These are phyloP conservation scores for cat (Felis catus) DNA, from an alignment of 2,113 vertebrate genomes.

Conservation along the genomic window F.catus_Fca126_mat1.0 CM031421.1:53017501-53018000, in stretches of 20 bases:
- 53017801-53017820: not conserved
- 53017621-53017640: not conserved
- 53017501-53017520: not conserved
- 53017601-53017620: constrained; percentile 29
- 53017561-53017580: not conserved
- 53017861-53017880: not conserved
- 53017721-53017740: not conserved
- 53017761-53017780: not conserved
- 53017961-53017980: too few species aligned
- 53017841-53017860: not conserved
- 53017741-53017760: not conserved
- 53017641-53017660: not conserved
- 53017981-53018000: too few species aligned
- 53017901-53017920: not conserved
- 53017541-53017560: not conserved
- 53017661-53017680: not conserved
- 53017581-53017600: not conserved
- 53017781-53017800: not conserved
- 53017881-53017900: not conserved
- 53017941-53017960: not conserved
- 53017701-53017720: not conserved
- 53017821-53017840: not conserved
- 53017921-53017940: not conserved
- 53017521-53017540: not conserved
- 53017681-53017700: not conserved